Conservation (phyloP, 2,113 vertebrate genomes). For the Strix aluco region DNA sequence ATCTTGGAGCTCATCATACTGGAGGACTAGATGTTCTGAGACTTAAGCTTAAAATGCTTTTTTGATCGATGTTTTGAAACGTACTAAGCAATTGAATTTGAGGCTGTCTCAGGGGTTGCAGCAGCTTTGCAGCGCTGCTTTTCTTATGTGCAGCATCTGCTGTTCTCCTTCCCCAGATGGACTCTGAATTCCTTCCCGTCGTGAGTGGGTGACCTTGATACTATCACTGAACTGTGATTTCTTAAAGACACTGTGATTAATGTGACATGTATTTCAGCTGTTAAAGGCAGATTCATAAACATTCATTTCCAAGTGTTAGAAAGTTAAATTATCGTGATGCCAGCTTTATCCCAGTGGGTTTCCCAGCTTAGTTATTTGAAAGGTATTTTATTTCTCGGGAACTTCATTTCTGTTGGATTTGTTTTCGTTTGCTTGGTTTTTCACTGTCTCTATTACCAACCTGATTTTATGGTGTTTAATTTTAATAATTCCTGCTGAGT, state of each 20-base stretch:
- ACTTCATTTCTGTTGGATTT: not conserved
- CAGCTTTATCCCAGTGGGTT: not conserved
- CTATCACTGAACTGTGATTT: not conserved
- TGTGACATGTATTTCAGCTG: not conserved
- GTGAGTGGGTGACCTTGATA: not conserved
- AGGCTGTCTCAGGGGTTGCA: not conserved
- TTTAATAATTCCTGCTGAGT: not conserved
- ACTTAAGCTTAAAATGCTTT: not conserved
- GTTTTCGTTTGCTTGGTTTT: not conserved
- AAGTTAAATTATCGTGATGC: not conserved
- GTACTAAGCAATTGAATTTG: fast-evolving
- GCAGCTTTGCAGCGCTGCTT: not conserved
- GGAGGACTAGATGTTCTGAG: not conserved
- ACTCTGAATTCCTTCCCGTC: not conserved
- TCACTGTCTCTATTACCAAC: not conserved
- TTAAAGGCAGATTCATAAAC: not conserved
- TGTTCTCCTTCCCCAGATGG: fast-evolving
- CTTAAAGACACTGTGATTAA: not conserved
- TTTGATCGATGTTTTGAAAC: not conserved
- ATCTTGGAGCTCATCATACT: not conserved
- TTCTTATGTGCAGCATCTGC: fast-evolving
- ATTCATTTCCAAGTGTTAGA: not conserved
- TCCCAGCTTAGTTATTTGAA: not conserved
- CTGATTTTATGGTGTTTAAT: not conserved
- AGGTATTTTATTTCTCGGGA: not conserved